Percentiles rank a stretch among this genome's conserved stretches.
Evolutionary conservation across 2,888 invertebrate genomes (phyloP).

Genomic region (Pyrrhia umbra): DNA sequence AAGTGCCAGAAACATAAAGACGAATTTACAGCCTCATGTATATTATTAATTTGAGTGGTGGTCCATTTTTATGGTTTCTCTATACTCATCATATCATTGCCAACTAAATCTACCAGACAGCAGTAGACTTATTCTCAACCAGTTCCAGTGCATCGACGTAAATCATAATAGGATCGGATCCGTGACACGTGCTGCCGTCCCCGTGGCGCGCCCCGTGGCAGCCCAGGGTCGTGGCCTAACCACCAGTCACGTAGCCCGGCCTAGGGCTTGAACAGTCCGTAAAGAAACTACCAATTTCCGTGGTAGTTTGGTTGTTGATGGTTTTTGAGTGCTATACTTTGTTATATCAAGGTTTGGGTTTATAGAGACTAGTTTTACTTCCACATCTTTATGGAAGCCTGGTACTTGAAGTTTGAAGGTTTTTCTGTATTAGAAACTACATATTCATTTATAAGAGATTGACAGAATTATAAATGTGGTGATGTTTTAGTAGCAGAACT

Average conservation of each 20-base stretch:
- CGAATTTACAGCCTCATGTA: neutral
- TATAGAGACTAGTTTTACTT: neutral
- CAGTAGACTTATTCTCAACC: constrained; percentile 25
- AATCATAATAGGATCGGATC: constrained; percentile 61
- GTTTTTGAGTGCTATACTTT: neutral
- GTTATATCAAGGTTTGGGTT: neutral
- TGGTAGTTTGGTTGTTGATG: constrained; percentile 9
- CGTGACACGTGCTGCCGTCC: constrained; percentile 58
- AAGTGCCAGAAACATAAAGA: no score
- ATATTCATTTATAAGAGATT: no score
- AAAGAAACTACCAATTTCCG: constrained; percentile 32
- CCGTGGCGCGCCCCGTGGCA: constrained; percentile 54
- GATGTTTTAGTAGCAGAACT: no score
- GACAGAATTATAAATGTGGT: no score
- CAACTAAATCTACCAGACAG: constrained; percentile 7
- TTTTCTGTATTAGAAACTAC: no score
- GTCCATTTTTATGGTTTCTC: neutral
- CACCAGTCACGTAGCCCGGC: constrained; percentile 46
- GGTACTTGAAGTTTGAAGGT: neutral
- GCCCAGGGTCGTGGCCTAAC: constrained; percentile 32
- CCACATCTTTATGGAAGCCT: neutral
- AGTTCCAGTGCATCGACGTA: constrained; percentile 39
- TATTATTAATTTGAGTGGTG: neutral
- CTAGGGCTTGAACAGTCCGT: constrained; percentile 15
- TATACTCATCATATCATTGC: constrained; percentile 1